Percentiles rank a stretch among this genome's conserved stretches.
phyloP scores from a whole-genome alignment of 2,113 vertebrate species.

The mouse (Mus musculus) region GRCm39 chr16:30336501-30337000 shows the following conservation, averaged over 20 bases:
- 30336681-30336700: rapidly evolving
- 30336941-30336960: not conserved
- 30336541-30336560: slow-evolving; percentile 11
- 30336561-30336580: not conserved
- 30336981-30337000: not conserved
- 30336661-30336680: not conserved
- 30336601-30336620: not conserved
- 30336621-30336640: not conserved
- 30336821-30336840: not conserved
- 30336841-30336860: not conserved
- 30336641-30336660: not conserved
- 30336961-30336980: no score
- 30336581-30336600: not conserved
- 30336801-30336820: not conserved
- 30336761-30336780: not conserved
- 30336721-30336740: not conserved
- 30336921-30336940: not conserved
- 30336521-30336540: not conserved
- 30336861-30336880: not conserved
- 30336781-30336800: not conserved
- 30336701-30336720: not conserved
- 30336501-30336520: slow-evolving; percentile 24
- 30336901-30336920: not conserved
- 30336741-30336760: not conserved
- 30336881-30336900: not conserved